Evolutionary conservation across 2,113 vertebrate species (phyloP).

Genomic region (Dicentrarchus labrax): DNA sequence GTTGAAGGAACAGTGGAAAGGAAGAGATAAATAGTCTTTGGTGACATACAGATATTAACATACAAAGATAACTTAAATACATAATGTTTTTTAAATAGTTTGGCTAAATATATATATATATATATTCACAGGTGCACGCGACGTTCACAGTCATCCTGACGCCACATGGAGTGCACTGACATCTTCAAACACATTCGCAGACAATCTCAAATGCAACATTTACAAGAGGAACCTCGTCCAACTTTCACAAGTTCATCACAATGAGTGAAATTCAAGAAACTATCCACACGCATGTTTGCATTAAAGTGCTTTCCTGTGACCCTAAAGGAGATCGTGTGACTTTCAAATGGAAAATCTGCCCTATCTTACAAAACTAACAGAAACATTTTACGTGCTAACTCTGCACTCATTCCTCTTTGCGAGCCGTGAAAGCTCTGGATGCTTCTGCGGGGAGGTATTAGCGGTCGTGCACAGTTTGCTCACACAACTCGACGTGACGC

Average conservation of each 20-base stretch:
- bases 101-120: constrained; percentile 33
- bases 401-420: constrained; percentile 10
- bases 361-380: constrained; percentile 28
- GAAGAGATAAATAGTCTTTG: constrained; percentile 81
- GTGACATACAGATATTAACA: constrained; percentile 76
- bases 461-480: constrained; percentile 45
- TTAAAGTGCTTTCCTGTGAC: constrained; percentile 83
- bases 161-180: constrained; percentile 51
- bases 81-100: constrained; percentile 80
- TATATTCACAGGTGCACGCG: constrained; percentile 66
- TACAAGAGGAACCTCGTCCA: constrained; percentile 61
- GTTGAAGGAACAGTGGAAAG: constrained; percentile 57
- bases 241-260: constrained; percentile 64
- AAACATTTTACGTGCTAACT: constrained; percentile 5
- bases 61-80: constrained; percentile 83
- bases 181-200: constrained; percentile 67
- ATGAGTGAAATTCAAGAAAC: constrained; percentile 67
- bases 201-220: constrained; percentile 66
- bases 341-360: constrained; percentile 26
- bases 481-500: constrained; percentile 47
- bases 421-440: constrained; percentile 2
- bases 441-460: constrained; percentile 52
- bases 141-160: constrained; percentile 37
- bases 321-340: constrained; percentile 58
- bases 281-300: constrained; percentile 32